Evolutionary conservation across 1,140 invertebrate species (phyloP), one percentile per base, ranked within the genome.

Genomic region (Bombus impatiens): DNA sequence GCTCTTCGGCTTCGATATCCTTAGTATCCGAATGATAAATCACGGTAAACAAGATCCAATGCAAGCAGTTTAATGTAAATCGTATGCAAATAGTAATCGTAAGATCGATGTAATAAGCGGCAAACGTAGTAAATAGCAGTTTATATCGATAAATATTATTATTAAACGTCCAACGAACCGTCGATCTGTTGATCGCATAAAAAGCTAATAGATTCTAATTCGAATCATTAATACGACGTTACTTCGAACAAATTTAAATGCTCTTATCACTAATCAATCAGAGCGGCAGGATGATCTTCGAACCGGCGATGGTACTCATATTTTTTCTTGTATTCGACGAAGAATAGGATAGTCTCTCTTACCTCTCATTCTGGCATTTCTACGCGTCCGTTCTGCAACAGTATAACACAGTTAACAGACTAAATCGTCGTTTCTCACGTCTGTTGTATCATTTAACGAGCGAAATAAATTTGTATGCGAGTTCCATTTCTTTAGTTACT

Each of bases 281-380:
- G 4, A 62, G 59, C 13, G 28, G 0, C 28, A 62, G 59, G 28
- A n/a, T 62, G 22, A n/a, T 28, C 12, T 62, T 28, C n/a, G 59
- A 62, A 62, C 32, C 32, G 32, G 32, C 28, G 59, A 62, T 0
- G 25, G 10, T n/a, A 62, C 28, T 12, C 10, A 0, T 13, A 13
- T 1, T 13, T 4, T 12, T 62, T 1, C 28, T n/a, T 2, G 3
- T 62, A 62, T 13, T n/a, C 12, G 59, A 62, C 12, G 2, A 62
- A 62, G 59, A 13, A n/a, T n/a, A 62, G 59, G 0, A 35, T 22
- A 35, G 2, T 35, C 15, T 35, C 65, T 5, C 35, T 93, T 87
- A 93, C 94, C 93, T 94, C 93, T 94, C 94, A 94, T 94, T 87
- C 87, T 94, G 93, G 82, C 92, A 93, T 93, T 91, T 88, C 87